Base-by-base conservation (phyloP, 2,113 vertebrate species). In the Xiphophorus couchianus region DNA sequence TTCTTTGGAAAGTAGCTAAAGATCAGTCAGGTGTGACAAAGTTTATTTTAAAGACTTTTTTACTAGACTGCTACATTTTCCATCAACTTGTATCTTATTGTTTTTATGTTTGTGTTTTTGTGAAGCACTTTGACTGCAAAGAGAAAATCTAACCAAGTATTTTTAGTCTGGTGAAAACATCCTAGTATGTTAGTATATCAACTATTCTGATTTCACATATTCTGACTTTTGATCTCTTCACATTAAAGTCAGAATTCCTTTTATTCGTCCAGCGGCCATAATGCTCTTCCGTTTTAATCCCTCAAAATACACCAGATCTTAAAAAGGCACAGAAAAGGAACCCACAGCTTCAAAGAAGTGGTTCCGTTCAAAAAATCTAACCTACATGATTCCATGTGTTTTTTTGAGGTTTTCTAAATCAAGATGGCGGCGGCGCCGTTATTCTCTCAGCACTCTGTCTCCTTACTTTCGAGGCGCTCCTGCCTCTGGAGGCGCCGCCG, bases 401-500 rank as follows among this genome's bases (percentile, higher is more conserved):
- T 48, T 28, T 48, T 48, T 17, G 17, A 48, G 74, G 80, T 82
- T 84, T 61, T 76, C 74, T 69, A 62, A 84, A 85, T 74, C 27
- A 67, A 62, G 11, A 3, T 71, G 17, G 64, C n/a, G 31, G 19
- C 7, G 7, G 14, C 0, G 30, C 17, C 60, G 11, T 3, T 62
- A 33, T 66, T 15, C 61, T 64, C 66, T 95, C 94, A 99, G 93
- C 97, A 99, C 77, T 97, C 96, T 0, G 97, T 99, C 83, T 99
- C 98, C 81, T 98, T 99, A 92, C 95, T 96, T 90, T 98, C 96
- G 44, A 99, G 89, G 7, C 96, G 91, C 0, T 91, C 95, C 92
- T 99, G 98, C 54, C 98, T 96, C 92, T 95, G 95, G 3, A 99
- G 93, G 76, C 95, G 96, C 0, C 95, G 95, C 76, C 96, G 96